A percentile compares a stretch with the other conserved stretches of the same genome.
Evolutionary conservation across 2,797 vertebrate species (phyloP).

Genomic region (Menidia menidia): DNA sequence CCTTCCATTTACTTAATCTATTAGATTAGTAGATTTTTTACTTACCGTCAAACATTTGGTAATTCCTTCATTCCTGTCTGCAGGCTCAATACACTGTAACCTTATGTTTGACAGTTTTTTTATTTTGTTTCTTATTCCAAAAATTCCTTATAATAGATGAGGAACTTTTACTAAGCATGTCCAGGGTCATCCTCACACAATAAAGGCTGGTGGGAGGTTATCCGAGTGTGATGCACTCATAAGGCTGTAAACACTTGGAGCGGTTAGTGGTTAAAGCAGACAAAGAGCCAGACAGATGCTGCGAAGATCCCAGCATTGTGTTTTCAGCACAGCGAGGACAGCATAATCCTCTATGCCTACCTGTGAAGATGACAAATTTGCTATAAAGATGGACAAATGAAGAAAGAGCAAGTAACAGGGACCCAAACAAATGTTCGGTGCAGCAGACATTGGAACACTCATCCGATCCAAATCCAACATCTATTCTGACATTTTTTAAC

Average conservation of each 20-base stretch:
- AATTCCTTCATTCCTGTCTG: too few relatives aligned
- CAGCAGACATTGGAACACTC: not conserved
- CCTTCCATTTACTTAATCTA: not conserved
- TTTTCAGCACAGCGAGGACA: not conserved
- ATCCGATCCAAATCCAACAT: not conserved
- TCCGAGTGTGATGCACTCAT: not conserved
- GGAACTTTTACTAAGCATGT: not conserved
- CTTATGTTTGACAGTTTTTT: too few relatives aligned
- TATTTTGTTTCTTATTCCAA: not conserved
- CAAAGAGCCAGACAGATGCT: not conserved
- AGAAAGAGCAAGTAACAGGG: too few relatives aligned
- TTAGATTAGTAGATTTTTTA: too few relatives aligned
- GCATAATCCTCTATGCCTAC: not conserved
- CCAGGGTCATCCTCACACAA: not conserved
- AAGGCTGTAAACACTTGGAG: not conserved
- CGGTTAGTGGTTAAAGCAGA: not conserved
- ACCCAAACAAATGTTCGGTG: too few relatives aligned
- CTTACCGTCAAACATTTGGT: too few relatives aligned
- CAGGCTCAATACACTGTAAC: too few relatives aligned
- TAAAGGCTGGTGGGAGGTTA: not conserved
- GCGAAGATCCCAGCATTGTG: not conserved
- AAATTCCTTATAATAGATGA: not conserved
- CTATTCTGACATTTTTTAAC: not conserved
- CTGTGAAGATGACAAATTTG: not conserved
- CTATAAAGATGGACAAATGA: not conserved